Base-by-base conservation (phyloP, 2,113 vertebrate species). In the Austrofundulus limnaeus region DNA sequence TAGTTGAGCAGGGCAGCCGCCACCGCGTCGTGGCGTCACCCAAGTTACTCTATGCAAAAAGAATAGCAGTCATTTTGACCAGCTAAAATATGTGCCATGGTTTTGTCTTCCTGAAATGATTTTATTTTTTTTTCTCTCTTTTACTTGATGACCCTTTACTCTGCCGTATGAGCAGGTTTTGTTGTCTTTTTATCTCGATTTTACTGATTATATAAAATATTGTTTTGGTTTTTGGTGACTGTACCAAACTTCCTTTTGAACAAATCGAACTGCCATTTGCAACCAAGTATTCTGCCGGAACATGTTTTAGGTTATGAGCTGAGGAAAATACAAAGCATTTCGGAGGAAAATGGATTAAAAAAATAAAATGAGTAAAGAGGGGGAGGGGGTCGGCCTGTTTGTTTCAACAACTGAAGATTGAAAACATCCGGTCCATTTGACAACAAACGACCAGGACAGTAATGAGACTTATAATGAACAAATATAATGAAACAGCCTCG, bases 21-120 rank as follows among this genome's bases (percentile, higher is more conserved):
- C 66, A 52, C 66, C 56, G 0, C 23, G 66, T 31, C 59, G 84
- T 70, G 84, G 87, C 39, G 87, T 77, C 82, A 80, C 85, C 82
- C 25, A 50, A 79, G 89, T 91, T 91, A 91, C 82, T 92, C 92
- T 93, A 93, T 93, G 92, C 92, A 93, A 93, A 86, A 87, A 82
- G 86, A 92, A 90, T 88, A 93, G 90, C 91, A 88, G 90, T 92
- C 90, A 73, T 85, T 86, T 76, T 72, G 90, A 93, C 91, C 91
- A 92, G 92, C 91, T 92, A 90, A 89, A 85, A 86, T 85, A 91
- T 88, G 92, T 93, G 92, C 92, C 92, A 93, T 93, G 89, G 87
- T 90, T 92, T 90, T 79, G 91, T 93, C 91, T 93, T 93, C 92
- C 92, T 90, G 75, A 89, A 80, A 66, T 90, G 56, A 47, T 48